Evolutionary conservation across 2,888 invertebrate species (phyloP), one percentile per base, ranked within the genome.

Genomic region (Hemistola chrysoprasaria): DNA sequence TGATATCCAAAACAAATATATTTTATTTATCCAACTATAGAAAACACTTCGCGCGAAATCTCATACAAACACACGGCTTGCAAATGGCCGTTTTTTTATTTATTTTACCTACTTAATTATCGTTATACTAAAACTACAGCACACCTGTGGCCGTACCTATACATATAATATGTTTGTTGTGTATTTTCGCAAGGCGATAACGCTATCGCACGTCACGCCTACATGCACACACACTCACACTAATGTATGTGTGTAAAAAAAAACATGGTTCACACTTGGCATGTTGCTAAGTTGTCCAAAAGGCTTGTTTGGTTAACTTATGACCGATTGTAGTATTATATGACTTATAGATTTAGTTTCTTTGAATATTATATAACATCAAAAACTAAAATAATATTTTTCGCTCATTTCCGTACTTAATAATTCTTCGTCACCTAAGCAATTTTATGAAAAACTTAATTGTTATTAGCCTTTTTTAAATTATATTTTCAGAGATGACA

Each of bases 161-260:
- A 40, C 45, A 31, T 48, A 44, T 55, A 53, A 22, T 33, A 45
- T 53, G 75, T 84, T 85, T 86, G 78, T 86, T 87, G 83, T 87
- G 77, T 87, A 84, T 86, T 87, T 87, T 87, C 79, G 87, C 86
- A 83, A 87, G 83, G 77, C 82, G 87, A 87, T 87, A 86, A 76
- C 73, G 58, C 70, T 87, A 87, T 87, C 86, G 81, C 32, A 57
- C 45, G 63, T 62, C 78, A 81, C 83, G 83, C 85, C 81, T 76
- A 82, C 84, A 78, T 67, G 69, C 79, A 64, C 73, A 72, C 65
- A 51, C 48, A 43, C 54, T 55, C 70, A 62, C 62, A 61, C 59
- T 59, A 44, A 62, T 50, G 43, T 26, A 46, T 32, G 37, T 39
- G 41, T 28, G 39, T 50, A 57, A 62, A 65, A 16, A 71, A 65